Evolutionary conservation across 2,797 vertebrate species (phyloP).

Genomic region (Gadopsis bispinosus): DNA sequence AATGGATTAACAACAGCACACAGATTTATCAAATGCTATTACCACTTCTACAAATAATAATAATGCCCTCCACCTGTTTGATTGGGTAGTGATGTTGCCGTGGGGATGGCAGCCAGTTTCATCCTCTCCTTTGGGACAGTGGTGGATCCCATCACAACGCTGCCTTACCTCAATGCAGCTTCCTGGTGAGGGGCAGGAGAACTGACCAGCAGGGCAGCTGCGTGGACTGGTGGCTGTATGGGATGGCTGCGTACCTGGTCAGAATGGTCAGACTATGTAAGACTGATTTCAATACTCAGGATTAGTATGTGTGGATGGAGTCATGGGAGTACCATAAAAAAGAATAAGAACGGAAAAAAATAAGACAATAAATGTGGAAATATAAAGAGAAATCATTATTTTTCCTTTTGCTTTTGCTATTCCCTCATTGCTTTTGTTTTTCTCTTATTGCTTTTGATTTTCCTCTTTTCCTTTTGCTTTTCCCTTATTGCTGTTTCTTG

Average conservation of each 20-base stretch:
- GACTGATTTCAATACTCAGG: not conserved
- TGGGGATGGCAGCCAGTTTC: constrained; percentile 81
- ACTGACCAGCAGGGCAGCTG: constrained; percentile 82
- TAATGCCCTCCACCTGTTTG: constrained; percentile 65
- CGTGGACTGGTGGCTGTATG: constrained; percentile 63
- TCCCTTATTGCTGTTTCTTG: too few relatives aligned
- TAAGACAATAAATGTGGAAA: too few relatives aligned
- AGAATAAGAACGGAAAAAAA: too few relatives aligned
- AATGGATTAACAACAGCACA: not conserved
- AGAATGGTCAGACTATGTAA: not conserved
- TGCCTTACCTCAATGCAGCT: constrained; percentile 77
- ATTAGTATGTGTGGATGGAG: not conserved
- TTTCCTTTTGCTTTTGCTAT: too few relatives aligned
- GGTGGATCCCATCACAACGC: constrained; percentile 83
- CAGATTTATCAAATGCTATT: not conserved
- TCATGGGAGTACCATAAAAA: too few relatives aligned
- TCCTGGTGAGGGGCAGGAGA: constrained; percentile 84
- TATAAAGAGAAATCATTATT: too few relatives aligned
- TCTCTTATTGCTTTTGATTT: too few relatives aligned
- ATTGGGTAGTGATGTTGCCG: constrained; percentile 49
- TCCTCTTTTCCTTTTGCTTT: too few relatives aligned
- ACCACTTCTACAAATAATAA: not conserved
- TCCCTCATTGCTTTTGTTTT: too few relatives aligned
- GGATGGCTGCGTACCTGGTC: constrained; percentile 74
- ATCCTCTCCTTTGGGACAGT: constrained; percentile 87